Percentiles rank a stretch among this genome's conserved stretches.
phyloP scores from a whole-genome alignment of 2,888 invertebrate genomes.

The Dicycla oo region DNA sequence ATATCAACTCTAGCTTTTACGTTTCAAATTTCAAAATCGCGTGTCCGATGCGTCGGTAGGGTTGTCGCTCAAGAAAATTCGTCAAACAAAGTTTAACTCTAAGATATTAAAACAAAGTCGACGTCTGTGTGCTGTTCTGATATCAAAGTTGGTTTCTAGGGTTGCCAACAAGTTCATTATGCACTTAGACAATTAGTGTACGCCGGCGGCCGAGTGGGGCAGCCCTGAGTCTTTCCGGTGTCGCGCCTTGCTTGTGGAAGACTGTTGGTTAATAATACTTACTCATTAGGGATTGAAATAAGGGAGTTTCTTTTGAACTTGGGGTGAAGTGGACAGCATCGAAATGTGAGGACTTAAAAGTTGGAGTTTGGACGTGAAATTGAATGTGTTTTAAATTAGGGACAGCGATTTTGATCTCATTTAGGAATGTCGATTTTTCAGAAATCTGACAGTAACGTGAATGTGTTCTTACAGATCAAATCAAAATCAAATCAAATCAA shows the following conservation, averaged over 20 bases:
- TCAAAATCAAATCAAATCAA: too few relatives aligned
- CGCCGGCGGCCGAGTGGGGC: constrained; percentile 78
- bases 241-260: constrained; percentile 75
- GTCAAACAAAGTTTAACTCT: constrained; percentile 69
- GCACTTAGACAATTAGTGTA: constrained; percentile 90
- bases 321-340: constrained; percentile 42
- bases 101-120: constrained; percentile 64
- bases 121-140: constrained; percentile 51
- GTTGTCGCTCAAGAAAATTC: constrained; percentile 51
- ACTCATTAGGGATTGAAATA: constrained; percentile 65
- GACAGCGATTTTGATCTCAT: background rate
- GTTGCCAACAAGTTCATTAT: constrained; percentile 88
- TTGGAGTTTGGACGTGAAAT: background rate
- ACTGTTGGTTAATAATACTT: constrained; percentile 66
- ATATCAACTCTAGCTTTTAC: constrained; percentile 52
- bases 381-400: constrained; percentile 4
- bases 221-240: constrained; percentile 83
- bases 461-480: too few relatives aligned
- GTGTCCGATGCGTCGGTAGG: constrained; percentile 16
- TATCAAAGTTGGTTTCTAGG: constrained; percentile 75
- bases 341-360: background rate
- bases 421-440: background rate
- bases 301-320: constrained; percentile 53
- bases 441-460: background rate
- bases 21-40: constrained; percentile 23